Percentiles rank a stretch among this genome's conserved stretches.
Evolutionary conservation across 2,797 vertebrate species (phyloP).

Genomic region (Tragopan temminckii): DNA sequence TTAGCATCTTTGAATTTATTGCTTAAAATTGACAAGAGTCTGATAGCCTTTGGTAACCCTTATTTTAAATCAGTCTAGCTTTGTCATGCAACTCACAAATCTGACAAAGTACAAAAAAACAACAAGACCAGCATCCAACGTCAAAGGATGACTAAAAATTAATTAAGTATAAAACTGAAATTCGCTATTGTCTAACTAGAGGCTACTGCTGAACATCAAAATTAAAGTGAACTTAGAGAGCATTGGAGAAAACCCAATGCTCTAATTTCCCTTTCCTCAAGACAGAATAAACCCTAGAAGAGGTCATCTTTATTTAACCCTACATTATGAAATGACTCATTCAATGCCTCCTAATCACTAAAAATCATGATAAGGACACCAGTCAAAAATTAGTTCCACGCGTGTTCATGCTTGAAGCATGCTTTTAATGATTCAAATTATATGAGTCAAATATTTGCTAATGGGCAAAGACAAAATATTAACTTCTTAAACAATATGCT

Average conservation of each 20-base stretch:
- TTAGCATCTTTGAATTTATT: background rate
- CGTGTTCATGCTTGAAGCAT: background rate
- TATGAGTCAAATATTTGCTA: slow-evolving; percentile 68
- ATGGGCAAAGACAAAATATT: slow-evolving; percentile 57
- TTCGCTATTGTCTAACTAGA: background rate
- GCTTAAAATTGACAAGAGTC: background rate
- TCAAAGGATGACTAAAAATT: slow-evolving; percentile 28
- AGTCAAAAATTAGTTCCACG: slow-evolving; percentile 66
- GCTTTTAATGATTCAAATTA: slow-evolving; percentile 37
- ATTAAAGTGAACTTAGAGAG: background rate
- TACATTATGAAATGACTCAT: slow-evolving; percentile 56
- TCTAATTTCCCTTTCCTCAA: background rate
- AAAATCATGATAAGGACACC: slow-evolving; percentile 15
- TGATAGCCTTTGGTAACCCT: slow-evolving; percentile 2
- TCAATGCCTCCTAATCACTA: background rate
- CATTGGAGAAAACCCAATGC: background rate
- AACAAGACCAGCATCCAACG: background rate
- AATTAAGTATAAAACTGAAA: slow-evolving; percentile 5
- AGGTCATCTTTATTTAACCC: slow-evolving; percentile 64
- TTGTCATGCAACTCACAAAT: slow-evolving; percentile 18
- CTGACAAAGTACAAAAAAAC: slow-evolving; percentile 8
- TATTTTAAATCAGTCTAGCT: slow-evolving; percentile 6
- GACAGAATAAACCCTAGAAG: background rate
- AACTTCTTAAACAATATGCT: slow-evolving; percentile 36
- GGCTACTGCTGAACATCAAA: background rate